Evolutionary conservation across 2,797 vertebrate genomes (phyloP).

Genomic region (Lates japonicus): DNA sequence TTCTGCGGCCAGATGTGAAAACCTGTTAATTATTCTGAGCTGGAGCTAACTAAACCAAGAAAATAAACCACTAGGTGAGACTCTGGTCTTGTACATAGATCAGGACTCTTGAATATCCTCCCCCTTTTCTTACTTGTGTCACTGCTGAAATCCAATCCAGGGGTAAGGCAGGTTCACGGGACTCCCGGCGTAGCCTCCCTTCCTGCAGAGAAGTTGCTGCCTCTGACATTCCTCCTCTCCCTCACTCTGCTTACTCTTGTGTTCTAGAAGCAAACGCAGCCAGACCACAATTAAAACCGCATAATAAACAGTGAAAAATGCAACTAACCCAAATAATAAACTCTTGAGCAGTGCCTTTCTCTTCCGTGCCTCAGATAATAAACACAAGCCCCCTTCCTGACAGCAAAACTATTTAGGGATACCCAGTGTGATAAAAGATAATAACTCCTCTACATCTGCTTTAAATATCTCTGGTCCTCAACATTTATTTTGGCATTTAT

Average conservation of each 20-base stretch:
- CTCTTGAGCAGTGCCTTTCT: constrained; percentile 49
- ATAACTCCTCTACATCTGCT: constrained; percentile 37
- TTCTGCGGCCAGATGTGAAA: constrained; percentile 38
- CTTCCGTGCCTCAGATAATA: constrained; percentile 49
- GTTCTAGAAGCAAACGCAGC: constrained; percentile 41
- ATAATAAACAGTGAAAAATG: constrained; percentile 77
- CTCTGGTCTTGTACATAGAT: constrained; percentile 23
- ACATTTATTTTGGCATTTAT: constrained; percentile 47
- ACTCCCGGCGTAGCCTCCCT: constrained; percentile 40
- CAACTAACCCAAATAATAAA: constrained; percentile 72
- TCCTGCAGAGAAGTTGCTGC: constrained; percentile 68
- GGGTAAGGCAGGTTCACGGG: constrained; percentile 65
- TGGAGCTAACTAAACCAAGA: constrained; percentile 51
- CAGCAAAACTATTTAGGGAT: constrained; percentile 45
- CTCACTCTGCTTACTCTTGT: constrained; percentile 48
- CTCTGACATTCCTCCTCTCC: constrained; percentile 75
- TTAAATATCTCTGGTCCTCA: neutral
- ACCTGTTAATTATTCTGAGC: constrained; percentile 39
- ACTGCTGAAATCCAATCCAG: constrained; percentile 71
- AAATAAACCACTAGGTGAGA: constrained; percentile 58
- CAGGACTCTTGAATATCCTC: constrained; percentile 6
- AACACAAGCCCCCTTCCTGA: constrained; percentile 39
- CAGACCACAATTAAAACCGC: constrained; percentile 71
- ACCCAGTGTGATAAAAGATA: constrained; percentile 62
- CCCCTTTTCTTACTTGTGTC: constrained; percentile 37